Base-by-base conservation (phyloP, 1,140 invertebrate species). In the Teleogryllus occipitalis region DNA sequence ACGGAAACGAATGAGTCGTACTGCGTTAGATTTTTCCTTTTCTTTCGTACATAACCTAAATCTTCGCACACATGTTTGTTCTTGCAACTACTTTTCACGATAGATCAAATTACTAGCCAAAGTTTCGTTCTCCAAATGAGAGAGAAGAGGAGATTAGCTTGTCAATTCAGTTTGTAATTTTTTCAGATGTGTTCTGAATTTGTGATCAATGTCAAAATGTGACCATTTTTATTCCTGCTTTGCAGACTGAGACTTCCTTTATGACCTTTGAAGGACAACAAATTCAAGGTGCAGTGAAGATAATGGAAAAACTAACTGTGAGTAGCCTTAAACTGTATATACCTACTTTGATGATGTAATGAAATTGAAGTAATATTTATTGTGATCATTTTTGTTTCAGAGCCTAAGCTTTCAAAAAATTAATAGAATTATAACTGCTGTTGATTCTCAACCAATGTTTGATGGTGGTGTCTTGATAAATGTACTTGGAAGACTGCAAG, bases 251-350 rank as follows among this genome's bases (percentile, higher is more conserved):
- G 85, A 92, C 93, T 75, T 97, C 96, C 0, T 94, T 98, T 84
- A 97, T 98, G 96, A 96, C 96, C 46, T 98, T 98, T 88, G 97
- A 98, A 89, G 96, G 96, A 75, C 89, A 93, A 78, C 96, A 97
- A 88, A 89, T 97, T 82, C 95, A 97, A 89, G 96, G 97, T 85
- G 91, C 94, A 83, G 88, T 91, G 81, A 96, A 96, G 89, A 98
- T 98, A 83, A 94, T 97, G 91, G 95, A 97, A 89, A 98, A 97
- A 89, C 89, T 97, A 84, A 94, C 90, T 89, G 95, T 96, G 87
- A 93, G 93, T 90, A 83, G 80, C 49, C 12, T 7, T 8, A n/a
- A 79, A 2, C 27, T 18, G 2, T 7, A 18, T 65, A 18, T 18
- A 65, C 7, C 10, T 65, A 75, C n/a, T 10, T 75, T 75, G 74